Conservation (phyloP, 2,888 invertebrate species). For the Phanerotoma sp. region DNA sequence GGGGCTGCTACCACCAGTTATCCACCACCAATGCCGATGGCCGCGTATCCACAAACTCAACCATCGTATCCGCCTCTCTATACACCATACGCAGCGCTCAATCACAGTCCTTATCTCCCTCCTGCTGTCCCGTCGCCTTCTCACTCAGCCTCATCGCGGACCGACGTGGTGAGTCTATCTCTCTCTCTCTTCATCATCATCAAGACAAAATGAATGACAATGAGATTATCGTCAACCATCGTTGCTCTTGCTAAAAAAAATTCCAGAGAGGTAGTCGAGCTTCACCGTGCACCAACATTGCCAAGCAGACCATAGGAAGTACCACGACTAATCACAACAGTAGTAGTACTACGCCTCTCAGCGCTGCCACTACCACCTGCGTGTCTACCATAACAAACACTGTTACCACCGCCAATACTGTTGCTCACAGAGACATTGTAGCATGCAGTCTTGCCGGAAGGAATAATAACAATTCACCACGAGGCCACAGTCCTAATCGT, state of each 20-base stretch:
- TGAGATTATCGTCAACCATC: not conserved
- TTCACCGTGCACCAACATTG: constrained; percentile 53
- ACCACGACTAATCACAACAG: constrained; percentile 36
- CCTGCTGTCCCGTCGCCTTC: constrained; percentile 63
- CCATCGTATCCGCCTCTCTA: constrained; percentile 70
- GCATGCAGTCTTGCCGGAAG: constrained; percentile 57
- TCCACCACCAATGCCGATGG: constrained; percentile 54
- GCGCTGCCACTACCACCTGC: constrained; percentile 54
- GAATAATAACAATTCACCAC: constrained; percentile 72
- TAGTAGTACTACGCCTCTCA: constrained; percentile 45
- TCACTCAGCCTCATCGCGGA: constrained; percentile 64
- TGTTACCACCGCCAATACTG: constrained; percentile 57
- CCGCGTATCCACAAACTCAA: constrained; percentile 56
- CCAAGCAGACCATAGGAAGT: constrained; percentile 49
- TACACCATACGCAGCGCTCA: constrained; percentile 74
- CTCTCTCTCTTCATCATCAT: constrained; percentile 31
- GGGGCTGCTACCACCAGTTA: constrained; percentile 54
- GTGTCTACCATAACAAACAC: constrained; percentile 57
- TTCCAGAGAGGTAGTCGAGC: constrained; percentile 53
- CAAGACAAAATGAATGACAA: not conserved
- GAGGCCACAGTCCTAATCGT: constrained; percentile 75
- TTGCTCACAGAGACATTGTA: constrained; percentile 59
- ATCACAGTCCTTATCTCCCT: constrained; percentile 73
- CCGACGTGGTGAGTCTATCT: constrained; percentile 60
- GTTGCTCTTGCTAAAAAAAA: not conserved